A percentile compares a stretch with the other conserved stretches of the same genome.
Conservation (phyloP, 2,113 vertebrate species). For the Melozone crissalis region DNA sequence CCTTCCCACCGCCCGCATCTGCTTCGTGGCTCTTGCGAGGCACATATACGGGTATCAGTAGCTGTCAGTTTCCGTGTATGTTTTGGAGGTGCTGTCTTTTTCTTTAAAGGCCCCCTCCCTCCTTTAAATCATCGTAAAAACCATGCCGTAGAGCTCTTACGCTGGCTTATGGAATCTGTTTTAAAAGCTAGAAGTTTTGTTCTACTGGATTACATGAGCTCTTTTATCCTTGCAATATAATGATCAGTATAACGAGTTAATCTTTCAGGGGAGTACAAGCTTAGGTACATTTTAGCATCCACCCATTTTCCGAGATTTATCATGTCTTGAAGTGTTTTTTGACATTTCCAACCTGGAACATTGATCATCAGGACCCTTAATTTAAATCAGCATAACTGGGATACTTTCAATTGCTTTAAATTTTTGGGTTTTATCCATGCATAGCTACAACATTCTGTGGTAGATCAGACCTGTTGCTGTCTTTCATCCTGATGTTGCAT, state of each 20-base stretch:
- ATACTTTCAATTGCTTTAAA: neutral
- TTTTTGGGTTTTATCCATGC: neutral
- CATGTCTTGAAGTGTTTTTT: neutral
- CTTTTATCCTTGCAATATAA: neutral
- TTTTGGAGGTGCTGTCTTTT: neutral
- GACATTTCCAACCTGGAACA: neutral
- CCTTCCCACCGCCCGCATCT: neutral
- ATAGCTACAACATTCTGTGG: neutral
- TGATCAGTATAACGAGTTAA: neutral
- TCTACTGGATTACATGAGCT: neutral
- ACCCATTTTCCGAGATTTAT: neutral
- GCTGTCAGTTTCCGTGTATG: neutral
- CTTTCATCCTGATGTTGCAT: neutral
- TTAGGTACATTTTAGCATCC: neutral
- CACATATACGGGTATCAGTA: neutral
- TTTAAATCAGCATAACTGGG: neutral
- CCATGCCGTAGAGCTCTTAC: neutral
- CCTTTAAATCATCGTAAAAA: neutral
- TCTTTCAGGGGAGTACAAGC: neutral
- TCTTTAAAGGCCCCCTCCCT: neutral
- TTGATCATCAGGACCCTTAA: neutral
- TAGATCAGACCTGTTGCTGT: slow-evolving; percentile 45
- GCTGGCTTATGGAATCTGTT: neutral
- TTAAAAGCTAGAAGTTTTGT: neutral
- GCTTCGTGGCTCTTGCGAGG: neutral